phyloP scores from a whole-genome alignment of 2,113 vertebrate species.

The Daubentonia madagascariensis region DNA sequence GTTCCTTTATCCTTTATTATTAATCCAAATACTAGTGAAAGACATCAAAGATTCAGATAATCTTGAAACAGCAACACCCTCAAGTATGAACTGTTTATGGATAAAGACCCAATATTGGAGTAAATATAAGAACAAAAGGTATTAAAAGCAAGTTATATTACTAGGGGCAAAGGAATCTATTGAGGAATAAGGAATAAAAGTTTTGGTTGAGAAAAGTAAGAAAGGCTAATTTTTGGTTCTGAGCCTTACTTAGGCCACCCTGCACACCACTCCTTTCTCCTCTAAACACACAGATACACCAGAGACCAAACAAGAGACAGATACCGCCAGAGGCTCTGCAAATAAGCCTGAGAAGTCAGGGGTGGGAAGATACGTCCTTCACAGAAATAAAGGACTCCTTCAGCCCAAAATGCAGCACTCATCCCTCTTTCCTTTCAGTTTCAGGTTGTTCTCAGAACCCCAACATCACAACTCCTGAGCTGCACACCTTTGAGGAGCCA shows the following conservation, averaged over 20 bases:
- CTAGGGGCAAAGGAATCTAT: background rate
- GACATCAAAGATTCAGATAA: background rate
- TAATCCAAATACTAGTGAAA: background rate
- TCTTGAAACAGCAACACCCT: background rate
- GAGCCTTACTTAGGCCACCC: background rate
- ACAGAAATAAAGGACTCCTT: background rate
- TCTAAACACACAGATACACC: background rate
- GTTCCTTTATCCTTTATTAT: background rate
- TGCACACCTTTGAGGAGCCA: background rate
- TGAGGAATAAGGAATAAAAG: background rate
- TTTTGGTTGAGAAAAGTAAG: background rate
- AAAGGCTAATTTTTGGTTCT: background rate
- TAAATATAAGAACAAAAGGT: background rate
- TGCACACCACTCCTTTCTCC: background rate
- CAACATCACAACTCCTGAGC: background rate
- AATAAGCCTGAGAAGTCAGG: background rate
- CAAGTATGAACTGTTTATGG: background rate
- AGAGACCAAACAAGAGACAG: background rate
- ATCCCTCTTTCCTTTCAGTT: background rate
- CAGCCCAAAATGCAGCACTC: background rate
- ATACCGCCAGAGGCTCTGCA: background rate
- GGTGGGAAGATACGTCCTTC: background rate
- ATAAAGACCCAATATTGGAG: background rate
- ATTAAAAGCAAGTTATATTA: background rate
- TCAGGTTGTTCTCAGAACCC: background rate